phyloP scores from a whole-genome alignment of 2,113 vertebrate genomes.

The Chloebia gouldiae region DNA sequence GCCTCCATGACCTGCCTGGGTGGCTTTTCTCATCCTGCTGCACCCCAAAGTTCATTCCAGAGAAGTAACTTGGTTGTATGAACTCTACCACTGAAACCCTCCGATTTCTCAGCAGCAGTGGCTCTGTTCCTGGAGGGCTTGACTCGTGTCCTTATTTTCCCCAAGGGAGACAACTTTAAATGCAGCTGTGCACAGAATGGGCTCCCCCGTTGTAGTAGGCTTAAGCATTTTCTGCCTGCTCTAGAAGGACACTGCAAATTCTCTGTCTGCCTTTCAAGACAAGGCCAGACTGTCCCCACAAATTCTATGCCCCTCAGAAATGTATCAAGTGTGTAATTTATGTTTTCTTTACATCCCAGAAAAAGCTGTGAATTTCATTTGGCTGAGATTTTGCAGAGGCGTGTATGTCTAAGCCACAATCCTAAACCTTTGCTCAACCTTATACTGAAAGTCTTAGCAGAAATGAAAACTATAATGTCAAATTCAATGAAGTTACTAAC shows the following conservation, averaged over 20 bases:
- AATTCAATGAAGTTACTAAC: background rate
- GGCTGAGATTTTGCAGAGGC: background rate
- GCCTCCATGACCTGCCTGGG: background rate
- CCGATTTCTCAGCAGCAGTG: background rate
- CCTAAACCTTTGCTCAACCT: background rate
- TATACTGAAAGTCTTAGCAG: background rate
- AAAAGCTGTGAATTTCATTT: background rate
- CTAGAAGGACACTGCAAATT: background rate
- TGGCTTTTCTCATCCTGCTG: background rate
- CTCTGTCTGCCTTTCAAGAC: background rate
- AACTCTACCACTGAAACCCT: background rate
- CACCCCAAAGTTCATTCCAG: background rate
- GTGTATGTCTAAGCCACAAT: background rate
- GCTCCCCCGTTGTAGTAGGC: background rate
- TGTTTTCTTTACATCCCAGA: background rate
- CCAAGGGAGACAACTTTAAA: background rate
- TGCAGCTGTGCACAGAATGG: background rate
- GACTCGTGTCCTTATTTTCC: background rate
- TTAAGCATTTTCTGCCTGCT: background rate
- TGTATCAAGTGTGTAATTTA: background rate
- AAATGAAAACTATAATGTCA: background rate
- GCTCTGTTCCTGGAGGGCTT: background rate
- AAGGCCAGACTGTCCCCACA: background rate
- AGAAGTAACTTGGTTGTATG: background rate
- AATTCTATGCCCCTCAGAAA: background rate